Evolutionary conservation across 1,140 invertebrate genomes (phyloP).

Genomic region (Drosophila paulistorum): DNA sequence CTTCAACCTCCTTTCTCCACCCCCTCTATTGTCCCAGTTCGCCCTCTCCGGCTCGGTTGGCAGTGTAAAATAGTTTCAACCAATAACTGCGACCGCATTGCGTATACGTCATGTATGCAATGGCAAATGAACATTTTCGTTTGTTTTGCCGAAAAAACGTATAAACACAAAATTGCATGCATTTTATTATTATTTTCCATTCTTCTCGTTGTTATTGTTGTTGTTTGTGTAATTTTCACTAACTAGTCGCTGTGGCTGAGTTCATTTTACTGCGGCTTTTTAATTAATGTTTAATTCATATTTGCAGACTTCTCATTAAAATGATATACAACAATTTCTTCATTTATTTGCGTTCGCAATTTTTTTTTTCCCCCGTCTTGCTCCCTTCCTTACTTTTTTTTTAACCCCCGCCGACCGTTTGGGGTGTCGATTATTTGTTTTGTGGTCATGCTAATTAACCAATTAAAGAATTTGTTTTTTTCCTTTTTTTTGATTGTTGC

Average conservation of each 20-base stretch:
- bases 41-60: neutral
- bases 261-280: slow-evolving; percentile 50
- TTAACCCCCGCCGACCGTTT: neutral
- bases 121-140: slow-evolving; percentile 38
- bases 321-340: slow-evolving; percentile 8
- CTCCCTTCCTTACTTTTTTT: neutral
- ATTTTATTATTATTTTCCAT: slow-evolving; percentile 63
- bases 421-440: slow-evolving; percentile 3
- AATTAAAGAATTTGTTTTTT: neutral
- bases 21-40: neutral
- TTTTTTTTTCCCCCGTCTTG: neutral
- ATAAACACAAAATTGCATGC: slow-evolving; percentile 22
- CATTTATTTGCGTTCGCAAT: slow-evolving; percentile 9
- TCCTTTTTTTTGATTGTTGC: neutral
- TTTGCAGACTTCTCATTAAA: slow-evolving; percentile 17
- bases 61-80: slow-evolving; percentile 15
- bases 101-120: slow-evolving; percentile 75
- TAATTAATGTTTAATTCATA: slow-evolving; percentile 59
- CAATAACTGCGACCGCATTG: slow-evolving; percentile 73
- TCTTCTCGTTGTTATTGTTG: slow-evolving; percentile 58
- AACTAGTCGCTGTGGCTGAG: neutral
- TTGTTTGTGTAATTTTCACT: neutral
- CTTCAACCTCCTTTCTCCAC: slow-evolving; percentile 19
- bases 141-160: slow-evolving; percentile 19
- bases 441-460: slow-evolving; percentile 11